Percentiles rank a stretch among this genome's conserved stretches.
Conservation (phyloP, 64 coral and sea anemone genomes). For the Orbicella faveolata region DNA sequence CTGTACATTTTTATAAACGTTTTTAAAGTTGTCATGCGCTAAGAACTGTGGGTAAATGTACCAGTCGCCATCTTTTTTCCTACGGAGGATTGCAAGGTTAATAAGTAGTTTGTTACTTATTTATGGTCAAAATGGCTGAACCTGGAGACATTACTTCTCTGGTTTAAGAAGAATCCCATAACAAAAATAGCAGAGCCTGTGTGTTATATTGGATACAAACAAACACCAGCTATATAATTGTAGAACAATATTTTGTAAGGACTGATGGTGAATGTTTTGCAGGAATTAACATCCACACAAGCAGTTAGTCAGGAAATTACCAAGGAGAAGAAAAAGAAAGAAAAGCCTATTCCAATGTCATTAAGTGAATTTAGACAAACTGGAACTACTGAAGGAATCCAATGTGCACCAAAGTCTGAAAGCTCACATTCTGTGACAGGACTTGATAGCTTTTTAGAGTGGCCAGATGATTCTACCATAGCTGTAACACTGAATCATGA, state of each 20-base stretch:
- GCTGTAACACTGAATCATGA: neutral
- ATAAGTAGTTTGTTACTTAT: too few relatives aligned
- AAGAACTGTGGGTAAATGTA: too few relatives aligned
- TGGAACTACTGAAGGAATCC: neutral
- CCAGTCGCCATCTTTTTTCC: too few relatives aligned
- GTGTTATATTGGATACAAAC: too few relatives aligned
- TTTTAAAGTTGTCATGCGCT: too few relatives aligned
- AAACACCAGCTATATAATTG: neutral
- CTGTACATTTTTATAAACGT: too few relatives aligned
- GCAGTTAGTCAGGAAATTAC: conserved; percentile 23
- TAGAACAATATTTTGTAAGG: neutral
- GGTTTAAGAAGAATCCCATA: too few relatives aligned
- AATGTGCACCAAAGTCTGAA: conserved; percentile 1
- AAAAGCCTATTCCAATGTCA: conserved; percentile 61
- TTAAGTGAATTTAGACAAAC: conserved; percentile 71
- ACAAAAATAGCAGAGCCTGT: too few relatives aligned
- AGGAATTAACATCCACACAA: neutral
- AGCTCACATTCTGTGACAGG: neutral
- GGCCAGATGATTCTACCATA: neutral
- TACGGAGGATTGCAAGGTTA: too few relatives aligned
- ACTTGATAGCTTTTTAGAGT: conserved; percentile 24
- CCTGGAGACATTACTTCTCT: too few relatives aligned
- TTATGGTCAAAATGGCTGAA: too few relatives aligned
- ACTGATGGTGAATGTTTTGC: neutral
- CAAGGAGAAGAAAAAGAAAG: conserved; percentile 62